Evolutionary conservation across 2,113 vertebrate species (phyloP), one percentile per base, ranked within the genome.

Genomic region (Takifugu bimaculatus): DNA sequence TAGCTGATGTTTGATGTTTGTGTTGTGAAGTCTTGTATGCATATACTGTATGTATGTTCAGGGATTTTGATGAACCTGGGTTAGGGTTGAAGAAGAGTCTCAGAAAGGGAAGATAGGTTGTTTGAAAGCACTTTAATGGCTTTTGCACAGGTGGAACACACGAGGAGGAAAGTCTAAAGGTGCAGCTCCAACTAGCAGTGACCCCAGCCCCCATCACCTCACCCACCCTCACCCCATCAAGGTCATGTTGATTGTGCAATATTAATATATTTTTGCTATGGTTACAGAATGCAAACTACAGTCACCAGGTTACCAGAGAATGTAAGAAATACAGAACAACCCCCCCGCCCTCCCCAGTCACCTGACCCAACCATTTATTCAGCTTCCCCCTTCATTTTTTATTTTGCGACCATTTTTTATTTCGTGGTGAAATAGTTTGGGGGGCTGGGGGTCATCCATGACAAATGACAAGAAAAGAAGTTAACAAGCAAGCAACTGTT

Each of bases 111-210:
- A 39, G 35, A 39, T 6, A 1, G 9, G 9, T 11, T 39, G 35
- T 94, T 96, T 96, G 95, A 50, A 97, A 96, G 94, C 95, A 93
- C 95, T 97, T 90, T 97, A 97, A 95, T 96, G 93, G 93, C 93
- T 50, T 50, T 94, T 92, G 95, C 94, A 95, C 94, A 93, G 93
- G 94, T 95, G 93, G 94, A 94, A 96, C 93, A 94, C 93, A 93
- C 83, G n/a, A 9, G 48, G 91, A 92, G 67, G 92, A 89, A 92
- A 93, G 91, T 93, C 90, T 94, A 50, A 96, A 89, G 93, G 93
- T 94, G 93, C 94, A 93, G 91, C 90, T 94, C 90, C 82, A 92
- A 90, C 92, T 89, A 88, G 90, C 88, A 88, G 93, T 94, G 94
- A 91, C 89, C 92, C 91, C 89, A 14, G 13, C 45, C 45, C 42